Evolutionary conservation across 2,113 vertebrate genomes (phyloP).

Genomic region (Cricetomys ansorgei): DNA sequence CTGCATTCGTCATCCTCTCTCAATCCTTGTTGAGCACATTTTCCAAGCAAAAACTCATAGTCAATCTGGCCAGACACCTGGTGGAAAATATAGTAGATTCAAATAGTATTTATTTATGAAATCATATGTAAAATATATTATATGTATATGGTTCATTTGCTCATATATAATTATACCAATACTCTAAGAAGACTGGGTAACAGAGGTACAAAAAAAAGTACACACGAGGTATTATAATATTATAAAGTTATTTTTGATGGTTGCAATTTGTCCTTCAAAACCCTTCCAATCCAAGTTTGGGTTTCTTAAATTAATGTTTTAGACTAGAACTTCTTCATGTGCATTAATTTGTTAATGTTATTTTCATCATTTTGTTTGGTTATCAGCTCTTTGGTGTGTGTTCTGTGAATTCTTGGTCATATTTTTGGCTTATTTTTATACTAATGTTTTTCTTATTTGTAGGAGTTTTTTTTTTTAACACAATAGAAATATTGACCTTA

Average conservation of each 20-base stretch:
- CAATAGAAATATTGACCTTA: not conserved
- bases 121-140: not conserved
- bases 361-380: not conserved
- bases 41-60: conserved; percentile 30
- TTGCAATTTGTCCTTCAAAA: not conserved
- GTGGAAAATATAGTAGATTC: not conserved
- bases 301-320: not conserved
- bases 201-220: conserved; percentile 1
- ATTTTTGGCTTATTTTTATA: not conserved
- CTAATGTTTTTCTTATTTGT: not conserved
- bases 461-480: not conserved
- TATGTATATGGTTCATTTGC: not conserved
- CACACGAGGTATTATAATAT: not conserved
- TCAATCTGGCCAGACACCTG: not conserved
- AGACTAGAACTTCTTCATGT: not conserved
- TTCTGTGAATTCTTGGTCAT: conserved; percentile 9
- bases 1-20: not conserved
- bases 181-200: not conserved
- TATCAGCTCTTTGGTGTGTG: conserved; percentile 16
- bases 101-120: conserved; percentile 27
- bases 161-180: conserved; percentile 3
- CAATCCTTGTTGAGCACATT: not conserved
- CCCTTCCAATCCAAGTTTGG: not conserved
- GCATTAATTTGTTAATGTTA: conserved; percentile 9
- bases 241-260: conserved; percentile 43